Evolutionary conservation across 2,113 vertebrate species (phyloP).

Genomic region (Callopanchax toddi): DNA sequence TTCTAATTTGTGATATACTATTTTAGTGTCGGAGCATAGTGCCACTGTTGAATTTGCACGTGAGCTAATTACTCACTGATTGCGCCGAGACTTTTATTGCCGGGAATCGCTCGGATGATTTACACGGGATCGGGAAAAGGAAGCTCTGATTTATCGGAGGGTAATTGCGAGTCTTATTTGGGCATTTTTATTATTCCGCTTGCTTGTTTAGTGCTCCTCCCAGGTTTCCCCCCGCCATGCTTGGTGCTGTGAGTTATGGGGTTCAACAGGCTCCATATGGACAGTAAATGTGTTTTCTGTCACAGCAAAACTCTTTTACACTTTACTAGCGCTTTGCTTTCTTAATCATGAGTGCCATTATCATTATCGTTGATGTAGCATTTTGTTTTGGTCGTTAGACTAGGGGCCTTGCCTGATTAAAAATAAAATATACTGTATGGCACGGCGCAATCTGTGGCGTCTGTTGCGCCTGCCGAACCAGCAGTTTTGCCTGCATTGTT

Average conservation of each 20-base stretch:
- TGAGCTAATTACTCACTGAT: constrained; percentile 49
- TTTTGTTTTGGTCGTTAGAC: constrained; percentile 79
- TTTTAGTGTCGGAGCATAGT: constrained; percentile 42
- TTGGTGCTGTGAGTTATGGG: constrained; percentile 74
- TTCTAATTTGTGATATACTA: constrained; percentile 55
- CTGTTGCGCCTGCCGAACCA: constrained; percentile 66
- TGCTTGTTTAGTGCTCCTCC: constrained; percentile 31
- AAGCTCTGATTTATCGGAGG: constrained; percentile 26
- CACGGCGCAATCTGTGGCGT: constrained; percentile 62
- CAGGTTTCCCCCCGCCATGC: constrained; percentile 40
- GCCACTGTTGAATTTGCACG: constrained; percentile 11
- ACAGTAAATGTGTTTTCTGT: constrained; percentile 70
- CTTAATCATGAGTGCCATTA: constrained; percentile 81
- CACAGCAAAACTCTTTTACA: constrained; percentile 62
- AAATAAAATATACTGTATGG: constrained; percentile 71
- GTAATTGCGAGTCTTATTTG: constrained; percentile 15
- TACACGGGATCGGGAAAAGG: constrained; percentile 10
- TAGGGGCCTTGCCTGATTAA: constrained; percentile 76
- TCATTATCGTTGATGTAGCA: constrained; percentile 75
- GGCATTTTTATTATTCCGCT: constrained; percentile 11
- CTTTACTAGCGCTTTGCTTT: constrained; percentile 69
- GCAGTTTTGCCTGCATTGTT: constrained; percentile 61
- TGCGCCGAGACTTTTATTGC: constrained; percentile 11
- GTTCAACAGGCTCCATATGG: constrained; percentile 76
- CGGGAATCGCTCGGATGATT: constrained; percentile 20